phyloP scores from a whole-genome alignment of 2,113 vertebrate species.

The Rhea americana region DNA sequence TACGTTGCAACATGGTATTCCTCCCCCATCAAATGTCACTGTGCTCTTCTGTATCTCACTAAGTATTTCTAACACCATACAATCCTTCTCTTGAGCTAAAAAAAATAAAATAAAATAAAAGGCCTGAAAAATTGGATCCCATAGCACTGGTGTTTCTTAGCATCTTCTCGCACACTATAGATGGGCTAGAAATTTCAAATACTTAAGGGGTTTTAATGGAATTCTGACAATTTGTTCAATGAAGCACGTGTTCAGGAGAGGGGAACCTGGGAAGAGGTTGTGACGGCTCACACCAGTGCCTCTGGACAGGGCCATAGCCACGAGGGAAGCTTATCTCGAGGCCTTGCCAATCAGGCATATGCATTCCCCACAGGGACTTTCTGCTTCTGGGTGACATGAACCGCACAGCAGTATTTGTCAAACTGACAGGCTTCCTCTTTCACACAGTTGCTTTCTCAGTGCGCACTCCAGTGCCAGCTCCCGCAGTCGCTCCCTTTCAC shows the following conservation, averaged over 20 bases:
- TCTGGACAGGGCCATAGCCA: neutral
- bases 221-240: neutral
- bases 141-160: neutral
- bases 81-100: neutral
- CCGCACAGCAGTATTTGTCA: neutral
- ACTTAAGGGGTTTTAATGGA: neutral
- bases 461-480: neutral
- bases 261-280: accelerated
- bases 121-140: neutral
- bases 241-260: neutral
- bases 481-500: accelerated
- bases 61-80: neutral
- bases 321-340: neutral
- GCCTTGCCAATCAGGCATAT: neutral
- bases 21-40: neutral
- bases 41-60: neutral
- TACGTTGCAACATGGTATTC: neutral
- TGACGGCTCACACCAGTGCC: neutral
- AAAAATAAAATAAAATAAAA: neutral
- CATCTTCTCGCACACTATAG: neutral
- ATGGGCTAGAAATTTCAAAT: neutral
- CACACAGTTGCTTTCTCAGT: neutral
- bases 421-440: neutral
- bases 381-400: neutral
- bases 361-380: neutral